Conservation (phyloP, 2,888 invertebrate genomes). For the Priocnemis perturbator region DNA sequence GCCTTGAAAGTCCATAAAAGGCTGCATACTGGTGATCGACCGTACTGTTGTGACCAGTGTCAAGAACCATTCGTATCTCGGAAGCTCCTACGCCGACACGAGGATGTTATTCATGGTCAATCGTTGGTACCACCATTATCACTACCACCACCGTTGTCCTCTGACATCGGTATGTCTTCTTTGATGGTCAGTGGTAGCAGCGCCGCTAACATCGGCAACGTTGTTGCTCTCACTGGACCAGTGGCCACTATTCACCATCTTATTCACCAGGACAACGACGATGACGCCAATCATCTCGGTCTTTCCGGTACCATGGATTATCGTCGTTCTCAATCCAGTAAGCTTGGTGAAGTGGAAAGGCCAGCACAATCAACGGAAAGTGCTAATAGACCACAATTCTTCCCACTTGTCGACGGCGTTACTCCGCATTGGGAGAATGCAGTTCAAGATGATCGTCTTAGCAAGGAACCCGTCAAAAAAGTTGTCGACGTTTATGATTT, state of each 20-base stretch:
- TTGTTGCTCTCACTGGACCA: slow-evolving; percentile 1
- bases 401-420: neutral
- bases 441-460: slow-evolving; percentile 3
- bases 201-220: slow-evolving; percentile 46
- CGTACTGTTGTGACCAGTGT: slow-evolving; percentile 86
- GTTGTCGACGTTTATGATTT: slow-evolving; percentile 83
- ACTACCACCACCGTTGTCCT: neutral
- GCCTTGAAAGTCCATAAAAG: slow-evolving; percentile 90
- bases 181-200: slow-evolving; percentile 15
- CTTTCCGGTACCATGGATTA: no score
- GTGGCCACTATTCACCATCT: no score
- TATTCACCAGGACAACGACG: slow-evolving; percentile 17
- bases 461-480: slow-evolving; percentile 62
- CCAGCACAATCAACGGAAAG: neutral
- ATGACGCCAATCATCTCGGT: no score
- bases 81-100: slow-evolving; percentile 85
- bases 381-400: neutral
- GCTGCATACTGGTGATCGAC: slow-evolving; percentile 83
- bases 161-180: no score
- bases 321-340: no score
- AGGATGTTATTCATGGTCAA: slow-evolving; percentile 79
- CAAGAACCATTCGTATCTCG: slow-evolving; percentile 88
- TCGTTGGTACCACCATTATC: slow-evolving; percentile 52
- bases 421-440: neutral
- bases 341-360: no score